Conservation (phyloP, 1,140 invertebrate species). For the Pseudachorutes palmiensis region DNA sequence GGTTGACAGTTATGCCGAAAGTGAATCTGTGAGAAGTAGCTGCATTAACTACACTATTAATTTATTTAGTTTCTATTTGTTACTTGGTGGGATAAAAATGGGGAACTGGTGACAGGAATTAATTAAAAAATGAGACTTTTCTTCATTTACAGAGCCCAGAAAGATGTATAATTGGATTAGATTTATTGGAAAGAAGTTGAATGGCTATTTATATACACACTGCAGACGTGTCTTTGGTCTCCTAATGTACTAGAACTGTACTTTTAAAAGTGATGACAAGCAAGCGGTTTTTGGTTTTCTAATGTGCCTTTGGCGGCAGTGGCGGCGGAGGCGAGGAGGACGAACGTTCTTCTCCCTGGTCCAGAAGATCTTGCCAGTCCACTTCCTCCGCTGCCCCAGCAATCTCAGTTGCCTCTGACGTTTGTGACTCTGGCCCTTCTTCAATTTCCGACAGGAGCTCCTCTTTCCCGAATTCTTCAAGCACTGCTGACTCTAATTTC, state of each 20-base stretch:
- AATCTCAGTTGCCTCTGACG: neutral
- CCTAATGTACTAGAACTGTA: neutral
- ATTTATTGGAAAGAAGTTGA: neutral
- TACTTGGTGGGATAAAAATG: neutral
- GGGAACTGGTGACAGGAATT: neutral
- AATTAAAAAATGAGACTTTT: neutral
- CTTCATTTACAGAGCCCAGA: neutral
- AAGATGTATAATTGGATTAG: neutral
- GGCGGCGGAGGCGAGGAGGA: too few species aligned
- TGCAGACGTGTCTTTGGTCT: neutral
- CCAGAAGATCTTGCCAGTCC: neutral
- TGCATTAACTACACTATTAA: neutral
- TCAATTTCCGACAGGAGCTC: constrained; percentile 6
- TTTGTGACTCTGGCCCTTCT: constrained; percentile 9
- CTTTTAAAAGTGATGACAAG: too few species aligned
- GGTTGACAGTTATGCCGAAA: too few species aligned
- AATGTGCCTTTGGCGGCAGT: too few species aligned
- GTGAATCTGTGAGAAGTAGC: neutral
- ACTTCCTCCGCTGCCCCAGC: neutral
- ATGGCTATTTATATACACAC: neutral
- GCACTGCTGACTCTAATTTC: neutral
- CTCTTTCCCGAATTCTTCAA: constrained; percentile 1
- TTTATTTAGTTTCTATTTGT: neutral
- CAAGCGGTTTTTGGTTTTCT: too few species aligned
- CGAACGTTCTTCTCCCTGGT: neutral